Evolutionary conservation across 1,140 invertebrate genomes (phyloP), one percentile per base, ranked within the genome.

Genomic region (Telenomus remus): DNA sequence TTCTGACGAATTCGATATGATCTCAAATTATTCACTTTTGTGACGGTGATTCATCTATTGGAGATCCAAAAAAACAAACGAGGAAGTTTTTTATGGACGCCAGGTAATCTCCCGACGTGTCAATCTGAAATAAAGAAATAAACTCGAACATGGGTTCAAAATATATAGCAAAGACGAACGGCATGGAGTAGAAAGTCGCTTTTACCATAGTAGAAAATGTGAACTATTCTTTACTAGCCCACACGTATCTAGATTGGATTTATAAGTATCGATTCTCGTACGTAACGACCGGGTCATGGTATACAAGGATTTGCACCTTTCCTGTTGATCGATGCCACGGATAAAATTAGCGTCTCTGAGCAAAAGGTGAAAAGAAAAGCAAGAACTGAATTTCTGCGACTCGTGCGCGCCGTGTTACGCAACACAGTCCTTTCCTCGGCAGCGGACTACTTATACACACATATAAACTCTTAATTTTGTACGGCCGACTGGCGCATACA

Each of bases 231-330:
- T 63, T 68, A 56, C 74, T 77, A 77, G 74, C 74, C 68, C 63
- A 72, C 68, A 72, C 74, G 63, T 77, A 77, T 77, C 68, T 77
- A 64, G 75, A 72, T 69, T 77, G 75, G 69, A 77, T 77, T 77
- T 77, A 71, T 71, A 77, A 71, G 63, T 72, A 77, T 77, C 75
- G 75, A 77, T 72, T 57, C 60, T 61, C 64, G 53, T 72, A 77
- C 63, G 69, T 77, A 77, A 72, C 75, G 69, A 72, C 68, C 69
- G 63, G 75, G 74, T 76, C 68, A 61, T 72, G 74, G 68, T 76
- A 72, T 76, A 76, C 74, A 76, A 76, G 74, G 61, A 76, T 76
- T 76, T 76, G 74, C 74, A 76, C 74, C 74, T 76, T 76, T 76
- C 68, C 66, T 76, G 56, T 71, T 69, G 75, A 77, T 77, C 75